Evolutionary conservation across 2,888 invertebrate genomes (phyloP).

Genomic region (Eupeodes luniger): DNA sequence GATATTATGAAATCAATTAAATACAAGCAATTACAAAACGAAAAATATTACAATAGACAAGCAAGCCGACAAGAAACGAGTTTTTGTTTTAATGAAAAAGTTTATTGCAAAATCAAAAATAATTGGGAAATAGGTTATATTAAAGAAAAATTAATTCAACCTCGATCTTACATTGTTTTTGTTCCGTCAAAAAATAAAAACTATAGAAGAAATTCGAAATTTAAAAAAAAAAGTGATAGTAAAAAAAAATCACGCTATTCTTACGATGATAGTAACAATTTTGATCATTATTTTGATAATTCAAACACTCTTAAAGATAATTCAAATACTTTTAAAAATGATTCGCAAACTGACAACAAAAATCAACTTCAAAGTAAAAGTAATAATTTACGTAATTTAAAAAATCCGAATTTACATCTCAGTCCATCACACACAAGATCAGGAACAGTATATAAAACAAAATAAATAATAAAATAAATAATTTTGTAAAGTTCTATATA

Average conservation of each 20-base stretch:
- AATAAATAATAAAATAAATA: background rate
- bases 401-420: background rate
- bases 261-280: too few species aligned
- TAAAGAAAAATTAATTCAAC: constrained; percentile 3
- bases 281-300: too few species aligned
- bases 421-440: background rate
- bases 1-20: constrained; percentile 24
- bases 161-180: constrained; percentile 7
- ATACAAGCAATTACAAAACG: constrained; percentile 22
- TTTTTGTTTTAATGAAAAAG: constrained; percentile 22
- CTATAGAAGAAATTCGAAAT: background rate
- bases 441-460: background rate
- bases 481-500: too few species aligned
- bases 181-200: background rate
- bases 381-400: background rate
- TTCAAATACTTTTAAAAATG: background rate
- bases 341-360: background rate
- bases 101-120: constrained; percentile 33
- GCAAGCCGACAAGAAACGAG: constrained; percentile 5
- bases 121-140: constrained; percentile 29
- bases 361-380: background rate
- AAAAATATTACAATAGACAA: constrained; percentile 21
- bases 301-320: background rate
- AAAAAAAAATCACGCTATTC: too few species aligned
- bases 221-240: too few species aligned